Evolutionary conservation across 2,797 vertebrate species (phyloP).

Genomic region (Micropoecilia bifurca): DNA sequence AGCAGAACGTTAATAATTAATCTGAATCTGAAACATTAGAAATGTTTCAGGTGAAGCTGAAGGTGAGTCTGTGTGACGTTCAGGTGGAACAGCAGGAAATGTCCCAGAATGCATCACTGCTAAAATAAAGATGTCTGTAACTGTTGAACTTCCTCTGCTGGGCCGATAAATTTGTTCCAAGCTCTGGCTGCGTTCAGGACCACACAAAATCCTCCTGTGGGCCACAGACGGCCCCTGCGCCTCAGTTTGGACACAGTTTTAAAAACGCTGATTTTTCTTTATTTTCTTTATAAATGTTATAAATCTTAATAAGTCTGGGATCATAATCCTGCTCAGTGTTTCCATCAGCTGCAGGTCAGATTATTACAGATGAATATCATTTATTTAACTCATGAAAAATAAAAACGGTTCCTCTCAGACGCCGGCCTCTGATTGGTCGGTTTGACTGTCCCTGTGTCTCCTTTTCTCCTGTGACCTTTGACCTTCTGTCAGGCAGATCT

Average conservation of each 20-base stretch:
- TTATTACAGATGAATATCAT: background rate
- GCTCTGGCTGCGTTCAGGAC: too few species aligned
- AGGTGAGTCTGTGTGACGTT: background rate
- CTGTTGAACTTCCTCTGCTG: too few species aligned
- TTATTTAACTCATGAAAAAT: background rate
- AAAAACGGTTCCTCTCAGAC: background rate
- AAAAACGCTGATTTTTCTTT: background rate
- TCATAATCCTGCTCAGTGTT: background rate
- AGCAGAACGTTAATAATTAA: background rate
- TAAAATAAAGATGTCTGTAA: too few species aligned
- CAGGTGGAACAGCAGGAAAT: background rate
- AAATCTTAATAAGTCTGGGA: background rate
- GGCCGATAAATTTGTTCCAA: too few species aligned
- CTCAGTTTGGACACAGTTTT: too few species aligned
- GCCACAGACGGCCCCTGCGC: too few species aligned
- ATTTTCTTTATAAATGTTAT: background rate
- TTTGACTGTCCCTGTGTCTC: background rate
- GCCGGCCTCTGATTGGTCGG: background rate
- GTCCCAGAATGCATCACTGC: slow-evolving; percentile 44
- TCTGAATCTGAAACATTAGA: background rate
- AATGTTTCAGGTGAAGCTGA: background rate
- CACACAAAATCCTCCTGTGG: too few species aligned
- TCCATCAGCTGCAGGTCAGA: background rate
- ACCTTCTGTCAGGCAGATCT: background rate
- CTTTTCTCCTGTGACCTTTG: background rate